phyloP scores from a whole-genome alignment of 2,888 invertebrate species.

The Orthosia gothica region DNA sequence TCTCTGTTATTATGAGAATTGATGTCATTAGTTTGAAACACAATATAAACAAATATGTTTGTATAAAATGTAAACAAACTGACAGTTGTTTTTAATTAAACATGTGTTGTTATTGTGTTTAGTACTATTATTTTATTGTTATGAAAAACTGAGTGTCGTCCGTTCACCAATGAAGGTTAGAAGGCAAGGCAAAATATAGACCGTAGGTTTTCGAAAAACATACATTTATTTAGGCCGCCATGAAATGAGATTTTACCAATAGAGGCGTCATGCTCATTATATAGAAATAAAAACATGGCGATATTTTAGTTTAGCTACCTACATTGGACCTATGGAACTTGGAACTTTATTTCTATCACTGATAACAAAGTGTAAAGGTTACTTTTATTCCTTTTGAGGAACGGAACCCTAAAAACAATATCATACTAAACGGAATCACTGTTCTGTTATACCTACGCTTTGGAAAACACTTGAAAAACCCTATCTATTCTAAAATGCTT shows the following conservation, averaged over 20 bases:
- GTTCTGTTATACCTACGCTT: constrained; percentile 61
- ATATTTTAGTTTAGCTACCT: too few relatives aligned
- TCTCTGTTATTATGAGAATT: neutral
- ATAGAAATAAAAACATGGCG: too few relatives aligned
- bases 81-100: constrained; percentile 12
- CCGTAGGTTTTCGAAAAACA: neutral
- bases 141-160: constrained; percentile 1
- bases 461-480: constrained; percentile 68
- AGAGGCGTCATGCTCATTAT: too few relatives aligned
- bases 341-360: too few relatives aligned
- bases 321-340: too few relatives aligned
- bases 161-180: constrained; percentile 7
- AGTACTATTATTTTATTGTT: constrained; percentile 12
- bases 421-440: neutral
- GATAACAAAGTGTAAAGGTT: too few relatives aligned
- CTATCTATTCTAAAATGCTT: constrained; percentile 70
- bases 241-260: too few relatives aligned
- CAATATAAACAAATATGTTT: constrained; percentile 8
- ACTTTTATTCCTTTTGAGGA: too few relatives aligned
- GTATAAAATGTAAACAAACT: too few relatives aligned
- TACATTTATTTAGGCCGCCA: too few relatives aligned
- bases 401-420: neutral
- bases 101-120: neutral
- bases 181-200: neutral
- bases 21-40: constrained; percentile 21